These are phyloP conservation scores for Ennomos erosarius DNA, from an alignment of 2,888 invertebrate species.

Conservation along the genomic window DNA sequence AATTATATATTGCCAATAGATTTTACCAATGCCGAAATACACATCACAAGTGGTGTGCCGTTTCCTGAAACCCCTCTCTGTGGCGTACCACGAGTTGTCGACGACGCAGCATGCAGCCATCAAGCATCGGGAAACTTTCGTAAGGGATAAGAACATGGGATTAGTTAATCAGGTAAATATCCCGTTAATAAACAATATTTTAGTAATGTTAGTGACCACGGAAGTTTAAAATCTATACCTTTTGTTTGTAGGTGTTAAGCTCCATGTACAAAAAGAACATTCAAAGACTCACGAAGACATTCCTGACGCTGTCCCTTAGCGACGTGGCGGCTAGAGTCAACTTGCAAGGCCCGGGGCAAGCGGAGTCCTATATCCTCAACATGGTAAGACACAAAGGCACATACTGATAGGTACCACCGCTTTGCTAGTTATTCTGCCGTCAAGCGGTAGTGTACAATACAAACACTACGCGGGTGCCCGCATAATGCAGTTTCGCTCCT, in stretches of 20 bases:
- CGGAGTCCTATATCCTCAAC: conserved; percentile 96
- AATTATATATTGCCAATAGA: conserved; percentile 56
- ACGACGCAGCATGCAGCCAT: conserved; percentile 91
- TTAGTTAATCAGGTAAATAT: conserved; percentile 91
- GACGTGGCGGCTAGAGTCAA: conserved; percentile 97
- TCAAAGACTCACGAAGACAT: conserved; percentile 97
- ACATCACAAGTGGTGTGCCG: conserved; percentile 95
- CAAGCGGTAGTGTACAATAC: too few relatives aligned
- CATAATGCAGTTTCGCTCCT: too few relatives aligned
- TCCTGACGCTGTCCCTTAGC: conserved; percentile 93
- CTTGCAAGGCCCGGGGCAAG: conserved; percentile 92
- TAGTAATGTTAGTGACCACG: too few relatives aligned
- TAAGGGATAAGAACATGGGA: conserved; percentile 91
- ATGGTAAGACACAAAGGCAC: conserved; percentile 88
- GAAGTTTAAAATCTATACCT: background rate
- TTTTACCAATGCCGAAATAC: conserved; percentile 92
- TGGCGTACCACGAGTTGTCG: conserved; percentile 95
- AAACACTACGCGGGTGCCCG: too few relatives aligned
- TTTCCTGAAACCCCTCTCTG: conserved; percentile 93
- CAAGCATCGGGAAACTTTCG: conserved; percentile 93
- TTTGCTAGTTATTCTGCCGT: too few relatives aligned
- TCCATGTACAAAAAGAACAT: conserved; percentile 98
- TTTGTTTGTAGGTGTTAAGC: conserved; percentile 88
- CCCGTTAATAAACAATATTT: too few relatives aligned
- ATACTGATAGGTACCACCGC: too few relatives aligned